phyloP scores from a whole-genome alignment of 2,888 invertebrate species.

The Phyto melanocephala region DNA sequence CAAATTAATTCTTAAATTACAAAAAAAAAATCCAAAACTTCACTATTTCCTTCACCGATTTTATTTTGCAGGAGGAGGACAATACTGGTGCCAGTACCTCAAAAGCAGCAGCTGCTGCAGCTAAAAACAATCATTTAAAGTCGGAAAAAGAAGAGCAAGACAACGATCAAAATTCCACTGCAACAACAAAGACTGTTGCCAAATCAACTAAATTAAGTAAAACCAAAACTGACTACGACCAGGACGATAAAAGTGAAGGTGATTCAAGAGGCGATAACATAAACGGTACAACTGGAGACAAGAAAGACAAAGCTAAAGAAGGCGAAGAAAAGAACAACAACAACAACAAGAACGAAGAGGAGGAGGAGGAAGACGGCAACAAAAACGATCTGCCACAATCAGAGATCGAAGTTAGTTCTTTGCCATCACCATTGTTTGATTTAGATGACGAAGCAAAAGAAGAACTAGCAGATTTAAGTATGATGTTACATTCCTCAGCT shows the following conservation, averaged over 20 bases:
- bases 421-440: conserved; percentile 77
- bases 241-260: conserved; percentile 43
- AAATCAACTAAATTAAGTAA: background rate
- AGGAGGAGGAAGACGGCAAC: conserved; percentile 53
- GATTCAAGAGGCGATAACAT: conserved; percentile 29
- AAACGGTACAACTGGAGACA: conserved; percentile 21
- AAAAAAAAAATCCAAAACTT: too few species aligned
- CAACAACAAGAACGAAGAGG: conserved; percentile 30
- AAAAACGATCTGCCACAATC: conserved; percentile 71
- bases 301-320: conserved; percentile 44
- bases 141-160: conserved; percentile 52
- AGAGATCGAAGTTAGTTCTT: conserved; percentile 70
- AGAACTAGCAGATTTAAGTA: conserved; percentile 76
- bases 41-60: too few species aligned
- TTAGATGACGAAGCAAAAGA: conserved; percentile 78
- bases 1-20: too few species aligned
- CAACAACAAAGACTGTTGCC: background rate
- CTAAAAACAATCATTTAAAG: conserved; percentile 59
- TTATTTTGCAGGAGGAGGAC: conserved; percentile 48
- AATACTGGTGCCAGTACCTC: conserved; percentile 74
- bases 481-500: conserved; percentile 78
- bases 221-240: conserved; percentile 29
- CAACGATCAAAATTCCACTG: conserved; percentile 38
- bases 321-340: conserved; percentile 42
- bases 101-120: conserved; percentile 73